phyloP scores from a whole-genome alignment of 2,888 invertebrate species.

The Heliconius erato region DNA sequence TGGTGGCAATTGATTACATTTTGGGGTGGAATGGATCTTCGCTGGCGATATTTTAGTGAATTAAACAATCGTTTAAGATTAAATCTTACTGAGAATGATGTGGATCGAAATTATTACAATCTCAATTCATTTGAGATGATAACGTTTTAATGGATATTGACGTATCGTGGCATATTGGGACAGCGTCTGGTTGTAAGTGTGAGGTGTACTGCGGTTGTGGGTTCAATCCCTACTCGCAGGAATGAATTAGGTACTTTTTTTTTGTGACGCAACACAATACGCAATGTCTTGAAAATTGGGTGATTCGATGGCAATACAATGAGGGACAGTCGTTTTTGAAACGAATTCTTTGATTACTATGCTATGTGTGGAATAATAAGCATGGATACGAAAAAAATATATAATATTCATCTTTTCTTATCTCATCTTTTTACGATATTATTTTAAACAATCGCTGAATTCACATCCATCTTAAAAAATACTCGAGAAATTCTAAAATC shows the following conservation, averaged over 20 bases:
- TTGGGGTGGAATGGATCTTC: neutral
- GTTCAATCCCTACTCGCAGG: neutral
- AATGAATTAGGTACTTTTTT: too few species aligned
- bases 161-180: neutral
- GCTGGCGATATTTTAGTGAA: constrained; percentile 15
- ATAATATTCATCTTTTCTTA: too few species aligned
- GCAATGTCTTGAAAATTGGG: too few species aligned
- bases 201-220: neutral
- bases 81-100: neutral
- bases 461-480: too few species aligned
- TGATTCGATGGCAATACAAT: too few species aligned
- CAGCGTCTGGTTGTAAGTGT: neutral
- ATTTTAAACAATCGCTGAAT: too few species aligned
- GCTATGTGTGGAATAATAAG: too few species aligned
- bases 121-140: neutral
- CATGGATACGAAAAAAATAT: too few species aligned
- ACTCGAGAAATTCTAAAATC: too few species aligned
- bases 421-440: too few species aligned
- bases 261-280: neutral
- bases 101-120: neutral
- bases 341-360: too few species aligned
- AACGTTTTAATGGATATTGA: neutral
- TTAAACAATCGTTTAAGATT: constrained; percentile 6
- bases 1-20: constrained; percentile 22
- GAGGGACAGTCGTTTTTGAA: too few species aligned